Conservation (phyloP, 2,113 vertebrate species). For the Aphyosemion australe region DNA sequence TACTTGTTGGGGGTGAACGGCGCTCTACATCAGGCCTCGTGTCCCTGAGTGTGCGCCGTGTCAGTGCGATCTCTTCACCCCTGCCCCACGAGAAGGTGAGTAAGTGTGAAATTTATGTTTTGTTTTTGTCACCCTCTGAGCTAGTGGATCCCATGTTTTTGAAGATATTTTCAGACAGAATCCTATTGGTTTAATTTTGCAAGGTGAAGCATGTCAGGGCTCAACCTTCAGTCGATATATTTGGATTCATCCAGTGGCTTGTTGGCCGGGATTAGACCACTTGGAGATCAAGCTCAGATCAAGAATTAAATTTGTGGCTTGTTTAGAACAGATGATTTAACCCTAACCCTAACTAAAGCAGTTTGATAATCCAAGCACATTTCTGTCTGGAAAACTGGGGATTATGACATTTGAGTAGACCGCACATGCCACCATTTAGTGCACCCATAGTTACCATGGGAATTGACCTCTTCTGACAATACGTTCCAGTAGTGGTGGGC, state of each 20-base stretch:
- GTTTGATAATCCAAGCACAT: neutral
- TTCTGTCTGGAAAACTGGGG: neutral
- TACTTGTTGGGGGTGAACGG: conserved; percentile 47
- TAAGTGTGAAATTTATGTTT: conserved; percentile 38
- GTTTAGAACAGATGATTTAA: too few relatives aligned
- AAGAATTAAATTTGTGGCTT: too few relatives aligned
- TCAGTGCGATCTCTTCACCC: conserved; percentile 44
- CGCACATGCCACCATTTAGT: neutral
- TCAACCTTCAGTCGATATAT: neutral
- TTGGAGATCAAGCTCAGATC: neutral
- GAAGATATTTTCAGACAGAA: conserved; percentile 22
- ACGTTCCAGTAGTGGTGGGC: too few relatives aligned
- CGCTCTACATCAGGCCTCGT: conserved; percentile 53
- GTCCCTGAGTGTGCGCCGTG: conserved; percentile 48
- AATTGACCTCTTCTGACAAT: neutral
- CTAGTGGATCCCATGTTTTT: neutral
- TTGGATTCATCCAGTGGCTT: too few relatives aligned
- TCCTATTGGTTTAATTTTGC: neutral
- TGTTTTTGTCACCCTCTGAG: conserved; percentile 15
- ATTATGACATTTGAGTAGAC: neutral
- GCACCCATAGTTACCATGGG: neutral
- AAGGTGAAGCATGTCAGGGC: neutral
- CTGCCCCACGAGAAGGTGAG: conserved; percentile 1
- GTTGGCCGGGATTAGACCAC: neutral
- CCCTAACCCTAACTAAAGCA: too few relatives aligned